Percentiles rank a stretch among this genome's conserved stretches.
phyloP scores from a whole-genome alignment of 2,113 vertebrate genomes.

The Anarhynchus alexandrinus region DNA sequence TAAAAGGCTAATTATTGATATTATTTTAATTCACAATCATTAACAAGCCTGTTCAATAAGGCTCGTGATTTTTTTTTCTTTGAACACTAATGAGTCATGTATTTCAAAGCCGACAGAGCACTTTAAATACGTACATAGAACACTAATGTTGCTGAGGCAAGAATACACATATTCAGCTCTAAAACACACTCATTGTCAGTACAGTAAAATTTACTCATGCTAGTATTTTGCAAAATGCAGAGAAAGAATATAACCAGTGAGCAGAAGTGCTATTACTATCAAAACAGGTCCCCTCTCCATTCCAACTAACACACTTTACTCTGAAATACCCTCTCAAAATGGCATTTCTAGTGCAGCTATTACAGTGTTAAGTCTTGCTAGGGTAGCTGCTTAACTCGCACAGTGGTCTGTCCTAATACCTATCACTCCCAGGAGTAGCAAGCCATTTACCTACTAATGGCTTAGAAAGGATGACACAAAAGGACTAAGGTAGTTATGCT shows the following conservation, averaged over 20 bases:
- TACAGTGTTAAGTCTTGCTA: background rate
- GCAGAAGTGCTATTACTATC: background rate
- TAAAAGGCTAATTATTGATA: background rate
- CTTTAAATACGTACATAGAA: background rate
- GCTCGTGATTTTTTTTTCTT: background rate
- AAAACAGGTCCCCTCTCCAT: background rate
- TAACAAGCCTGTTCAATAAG: background rate
- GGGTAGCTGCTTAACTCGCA: background rate
- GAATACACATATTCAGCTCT: background rate
- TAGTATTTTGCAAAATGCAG: background rate
- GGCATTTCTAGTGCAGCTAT: background rate
- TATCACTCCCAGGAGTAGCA: background rate
- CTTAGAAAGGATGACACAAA: background rate
- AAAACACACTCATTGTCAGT: background rate
- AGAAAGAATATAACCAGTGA: background rate
- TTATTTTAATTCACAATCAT: background rate
- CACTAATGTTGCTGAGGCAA: background rate
- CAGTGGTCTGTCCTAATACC: background rate
- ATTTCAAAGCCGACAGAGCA: background rate
- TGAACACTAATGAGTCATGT: background rate
- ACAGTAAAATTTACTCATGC: background rate
- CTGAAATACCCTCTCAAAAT: background rate
- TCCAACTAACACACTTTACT: background rate
- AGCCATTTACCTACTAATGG: background rate
- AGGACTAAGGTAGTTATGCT: background rate